phyloP scores from a whole-genome alignment of 2,113 vertebrate genomes.

The Pithys albifrons region DNA sequence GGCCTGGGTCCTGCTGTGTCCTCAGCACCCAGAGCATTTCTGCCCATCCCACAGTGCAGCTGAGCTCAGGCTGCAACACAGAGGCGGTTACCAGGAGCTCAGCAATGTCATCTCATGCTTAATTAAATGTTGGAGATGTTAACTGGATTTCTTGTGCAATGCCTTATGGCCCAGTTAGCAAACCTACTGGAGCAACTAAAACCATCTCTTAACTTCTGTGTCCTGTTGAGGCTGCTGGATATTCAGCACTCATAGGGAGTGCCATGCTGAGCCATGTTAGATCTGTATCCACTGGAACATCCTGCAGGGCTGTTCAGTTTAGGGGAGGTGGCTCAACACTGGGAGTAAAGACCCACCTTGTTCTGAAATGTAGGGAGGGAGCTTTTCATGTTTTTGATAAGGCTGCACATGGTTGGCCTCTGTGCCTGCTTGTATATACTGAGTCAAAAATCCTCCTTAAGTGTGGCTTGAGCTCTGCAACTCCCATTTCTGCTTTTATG shows the following conservation, averaged over 20 bases:
- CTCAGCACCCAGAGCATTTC: background rate
- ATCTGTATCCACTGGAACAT: no score
- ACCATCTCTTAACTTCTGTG: accelerated
- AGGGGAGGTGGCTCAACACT: background rate
- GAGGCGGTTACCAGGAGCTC: background rate
- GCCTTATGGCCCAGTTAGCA: background rate
- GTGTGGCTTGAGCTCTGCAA: background rate
- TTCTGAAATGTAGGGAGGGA: background rate
- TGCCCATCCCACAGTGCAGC: background rate
- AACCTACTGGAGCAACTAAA: background rate
- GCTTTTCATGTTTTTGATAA: background rate
- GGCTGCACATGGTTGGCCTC: background rate
- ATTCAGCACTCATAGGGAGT: background rate
- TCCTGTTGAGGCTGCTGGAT: background rate
- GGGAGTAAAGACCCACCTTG: background rate
- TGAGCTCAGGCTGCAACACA: background rate
- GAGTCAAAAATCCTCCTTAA: background rate
- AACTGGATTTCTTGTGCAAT: background rate
- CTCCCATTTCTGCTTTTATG: background rate
- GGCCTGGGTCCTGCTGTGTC: background rate
- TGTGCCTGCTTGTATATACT: background rate
- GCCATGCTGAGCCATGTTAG: accelerated
- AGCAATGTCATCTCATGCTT: background rate
- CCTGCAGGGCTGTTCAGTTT: background rate
- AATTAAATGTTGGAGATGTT: background rate